Conservation (phyloP, 2,888 invertebrate species). For the Euplagia quadripunctaria region DNA sequence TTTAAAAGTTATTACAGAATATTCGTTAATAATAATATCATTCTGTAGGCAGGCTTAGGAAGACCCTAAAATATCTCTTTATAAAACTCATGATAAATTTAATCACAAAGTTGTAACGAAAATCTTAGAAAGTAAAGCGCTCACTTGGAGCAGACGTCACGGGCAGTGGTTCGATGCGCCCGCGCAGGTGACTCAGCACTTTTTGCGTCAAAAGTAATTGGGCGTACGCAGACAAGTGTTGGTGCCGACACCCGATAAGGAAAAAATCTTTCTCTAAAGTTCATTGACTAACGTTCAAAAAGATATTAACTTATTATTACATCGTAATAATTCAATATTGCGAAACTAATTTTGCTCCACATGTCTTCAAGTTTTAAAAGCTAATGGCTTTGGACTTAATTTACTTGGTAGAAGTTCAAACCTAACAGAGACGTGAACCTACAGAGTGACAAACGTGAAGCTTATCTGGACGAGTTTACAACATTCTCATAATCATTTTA, state of each 20-base stretch:
- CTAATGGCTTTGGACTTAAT: background rate
- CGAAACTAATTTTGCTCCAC: background rate
- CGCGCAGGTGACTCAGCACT: conserved; percentile 54
- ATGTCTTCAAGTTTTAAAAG: background rate
- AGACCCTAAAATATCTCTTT: conserved; percentile 1
- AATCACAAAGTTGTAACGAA: conserved; percentile 16
- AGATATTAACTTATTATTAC: background rate
- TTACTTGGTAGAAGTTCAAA: too few species aligned
- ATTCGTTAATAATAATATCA: background rate
- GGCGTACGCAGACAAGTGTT: conserved; percentile 43
- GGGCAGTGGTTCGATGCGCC: conserved; percentile 45
- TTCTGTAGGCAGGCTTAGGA: background rate
- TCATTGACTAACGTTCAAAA: conserved; percentile 38
- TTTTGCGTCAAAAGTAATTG: conserved; percentile 55
- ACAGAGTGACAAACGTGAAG: background rate
- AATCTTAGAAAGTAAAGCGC: conserved; percentile 23
- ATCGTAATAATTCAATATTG: background rate
- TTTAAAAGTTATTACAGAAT: background rate
- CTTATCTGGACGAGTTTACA: too few species aligned
- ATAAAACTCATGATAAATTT: background rate
- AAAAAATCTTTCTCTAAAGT: conserved; percentile 35
- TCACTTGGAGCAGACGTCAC: conserved; percentile 39
- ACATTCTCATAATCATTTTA: too few species aligned
- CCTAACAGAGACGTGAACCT: background rate
- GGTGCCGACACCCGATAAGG: conserved; percentile 32